phyloP scores from a whole-genome alignment of 2,797 vertebrate species.

The Buphagus erythrorhynchus region DNA sequence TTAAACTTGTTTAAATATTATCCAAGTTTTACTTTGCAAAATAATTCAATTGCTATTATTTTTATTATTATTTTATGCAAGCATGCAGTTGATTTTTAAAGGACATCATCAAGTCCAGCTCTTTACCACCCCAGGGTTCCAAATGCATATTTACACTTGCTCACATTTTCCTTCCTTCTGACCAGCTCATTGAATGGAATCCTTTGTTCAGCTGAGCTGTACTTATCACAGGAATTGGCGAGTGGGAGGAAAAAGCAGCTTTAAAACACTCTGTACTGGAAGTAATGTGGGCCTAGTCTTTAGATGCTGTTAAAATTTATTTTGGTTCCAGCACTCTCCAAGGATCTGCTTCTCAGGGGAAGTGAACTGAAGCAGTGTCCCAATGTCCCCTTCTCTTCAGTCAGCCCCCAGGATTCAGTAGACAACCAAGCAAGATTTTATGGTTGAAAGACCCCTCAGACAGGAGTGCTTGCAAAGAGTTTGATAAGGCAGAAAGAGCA shows the following conservation, averaged over 20 bases:
- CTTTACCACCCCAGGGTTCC: neutral
- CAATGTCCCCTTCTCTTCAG: neutral
- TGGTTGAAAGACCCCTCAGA: neutral
- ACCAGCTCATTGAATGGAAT: neutral
- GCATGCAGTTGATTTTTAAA: neutral
- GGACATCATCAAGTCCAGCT: neutral
- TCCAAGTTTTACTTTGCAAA: neutral
- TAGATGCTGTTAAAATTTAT: neutral
- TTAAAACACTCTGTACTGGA: neutral
- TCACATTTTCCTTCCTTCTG: neutral
- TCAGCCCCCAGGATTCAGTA: neutral
- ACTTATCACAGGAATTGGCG: neutral
- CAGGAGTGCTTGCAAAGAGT: neutral
- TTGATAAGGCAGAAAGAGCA: neutral
- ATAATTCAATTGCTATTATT: neutral
- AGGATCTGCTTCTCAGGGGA: neutral
- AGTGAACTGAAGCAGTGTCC: neutral
- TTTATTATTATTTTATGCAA: neutral
- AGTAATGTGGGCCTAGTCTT: neutral
- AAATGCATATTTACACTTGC: neutral
- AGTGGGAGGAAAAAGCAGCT: constrained; percentile 22
- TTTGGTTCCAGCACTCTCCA: neutral
- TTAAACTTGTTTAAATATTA: neutral
- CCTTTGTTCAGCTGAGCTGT: neutral
- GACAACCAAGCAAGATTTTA: neutral